phyloP scores from a whole-genome alignment of 1,140 invertebrate genomes.

The Drosophila erecta region DNA sequence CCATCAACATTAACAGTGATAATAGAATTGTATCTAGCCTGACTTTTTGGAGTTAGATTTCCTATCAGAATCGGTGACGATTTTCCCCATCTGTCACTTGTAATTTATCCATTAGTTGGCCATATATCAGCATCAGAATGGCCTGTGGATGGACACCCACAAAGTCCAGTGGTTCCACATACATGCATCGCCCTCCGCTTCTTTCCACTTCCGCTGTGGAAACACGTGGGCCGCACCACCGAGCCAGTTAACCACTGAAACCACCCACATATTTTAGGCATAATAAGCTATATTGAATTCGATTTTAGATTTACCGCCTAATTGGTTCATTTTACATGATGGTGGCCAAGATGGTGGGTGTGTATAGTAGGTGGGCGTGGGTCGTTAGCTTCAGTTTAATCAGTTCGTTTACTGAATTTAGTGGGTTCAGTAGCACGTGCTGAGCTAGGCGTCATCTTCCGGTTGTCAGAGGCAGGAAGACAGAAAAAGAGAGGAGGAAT shows the following conservation, averaged over 20 bases:
- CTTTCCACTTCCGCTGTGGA: conserved; percentile 28
- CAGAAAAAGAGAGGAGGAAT: not conserved
- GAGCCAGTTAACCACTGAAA: conserved; percentile 7
- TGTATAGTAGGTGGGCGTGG: conserved; percentile 14
- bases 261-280: conserved; percentile 16
- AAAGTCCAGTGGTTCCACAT: not conserved
- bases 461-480: not conserved
- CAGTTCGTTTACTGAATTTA: not conserved
- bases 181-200: not conserved
- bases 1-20: too few relatives aligned
- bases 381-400: not conserved
- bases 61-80: not conserved
- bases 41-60: not conserved
- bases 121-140: not conserved
- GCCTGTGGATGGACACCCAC: conserved; percentile 38
- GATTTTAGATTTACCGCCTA: conserved; percentile 8
- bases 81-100: conserved; percentile 6
- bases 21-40: too few relatives aligned
- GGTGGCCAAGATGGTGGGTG: conserved; percentile 9
- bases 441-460: conserved; percentile 12
- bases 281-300: conserved; percentile 1
- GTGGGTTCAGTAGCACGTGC: conserved; percentile 34
- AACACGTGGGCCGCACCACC: conserved; percentile 27
- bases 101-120: not conserved
- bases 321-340: conserved; percentile 23